These are phyloP conservation scores for Eulithis prunata DNA, from an alignment of 2,888 invertebrate species.

Conservation along the genomic window DNA sequence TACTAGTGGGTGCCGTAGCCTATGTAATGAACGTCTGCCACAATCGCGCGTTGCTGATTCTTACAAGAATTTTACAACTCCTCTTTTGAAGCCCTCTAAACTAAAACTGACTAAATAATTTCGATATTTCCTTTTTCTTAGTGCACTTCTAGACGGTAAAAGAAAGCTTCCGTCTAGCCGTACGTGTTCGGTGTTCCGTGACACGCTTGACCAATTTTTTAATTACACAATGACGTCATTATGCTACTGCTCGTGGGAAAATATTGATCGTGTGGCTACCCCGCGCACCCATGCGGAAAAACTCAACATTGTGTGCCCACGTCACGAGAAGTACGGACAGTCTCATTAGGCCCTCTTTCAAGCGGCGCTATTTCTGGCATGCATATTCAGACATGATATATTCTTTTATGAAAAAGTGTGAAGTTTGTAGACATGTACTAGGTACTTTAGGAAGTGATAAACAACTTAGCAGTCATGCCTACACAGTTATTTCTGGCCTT, in stretches of 20 bases:
- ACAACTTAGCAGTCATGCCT: neutral
- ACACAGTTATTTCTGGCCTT: too few relatives aligned
- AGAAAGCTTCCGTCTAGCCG: too few relatives aligned
- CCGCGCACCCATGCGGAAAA: slow-evolving; percentile 58
- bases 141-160: too few relatives aligned
- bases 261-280: slow-evolving; percentile 59
- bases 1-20: too few relatives aligned
- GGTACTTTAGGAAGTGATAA: neutral
- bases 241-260: slow-evolving; percentile 53
- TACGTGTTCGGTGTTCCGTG: neutral
- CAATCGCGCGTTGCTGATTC: too few relatives aligned
- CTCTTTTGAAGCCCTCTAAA: too few relatives aligned
- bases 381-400: neutral
- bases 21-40: too few relatives aligned
- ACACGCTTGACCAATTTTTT: slow-evolving; percentile 28
- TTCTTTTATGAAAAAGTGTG: slow-evolving; percentile 3
- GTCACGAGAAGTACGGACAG: slow-evolving; percentile 27
- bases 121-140: too few relatives aligned
- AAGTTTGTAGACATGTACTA: neutral
- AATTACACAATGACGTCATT: slow-evolving; percentile 55
- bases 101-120: too few relatives aligned
- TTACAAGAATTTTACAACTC: too few relatives aligned
- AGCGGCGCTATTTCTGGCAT: slow-evolving; percentile 17
- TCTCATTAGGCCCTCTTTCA: slow-evolving; percentile 19
- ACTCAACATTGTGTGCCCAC: slow-evolving; percentile 39